These are phyloP conservation scores for Corythornis madagascariensis DNA, from an alignment of 2,113 vertebrate genomes.

Conservation along the genomic window DNA sequence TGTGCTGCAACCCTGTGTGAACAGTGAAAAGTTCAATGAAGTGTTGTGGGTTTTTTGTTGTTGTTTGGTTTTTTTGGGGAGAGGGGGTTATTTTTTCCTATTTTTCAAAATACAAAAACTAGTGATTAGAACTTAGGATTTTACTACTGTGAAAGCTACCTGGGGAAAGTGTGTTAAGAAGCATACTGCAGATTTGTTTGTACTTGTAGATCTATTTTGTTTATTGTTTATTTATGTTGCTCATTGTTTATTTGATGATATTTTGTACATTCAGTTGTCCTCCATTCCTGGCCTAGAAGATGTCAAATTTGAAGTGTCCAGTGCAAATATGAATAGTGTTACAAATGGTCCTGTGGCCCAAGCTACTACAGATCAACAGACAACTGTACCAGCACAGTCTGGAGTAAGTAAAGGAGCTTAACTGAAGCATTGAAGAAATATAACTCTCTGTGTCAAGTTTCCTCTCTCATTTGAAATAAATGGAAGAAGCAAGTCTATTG, in stretches of 20 bases:
- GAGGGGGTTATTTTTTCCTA: too few relatives aligned
- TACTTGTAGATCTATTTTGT: background rate
- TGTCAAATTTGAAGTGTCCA: constrained; percentile 83
- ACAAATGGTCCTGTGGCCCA: constrained; percentile 75
- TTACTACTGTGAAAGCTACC: background rate
- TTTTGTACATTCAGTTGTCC: constrained; percentile 82
- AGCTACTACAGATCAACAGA: constrained; percentile 62
- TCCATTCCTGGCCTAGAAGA: constrained; percentile 97
- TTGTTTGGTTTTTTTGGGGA: too few relatives aligned
- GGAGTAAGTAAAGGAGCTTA: constrained; percentile 66
- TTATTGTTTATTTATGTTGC: too few relatives aligned
- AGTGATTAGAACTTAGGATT: background rate
- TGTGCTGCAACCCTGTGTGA: background rate
- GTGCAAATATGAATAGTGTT: constrained; percentile 60
- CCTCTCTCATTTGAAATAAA: background rate
- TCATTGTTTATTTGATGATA: background rate
- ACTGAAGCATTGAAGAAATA: background rate
- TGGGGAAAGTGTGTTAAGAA: background rate
- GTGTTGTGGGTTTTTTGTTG: background rate
- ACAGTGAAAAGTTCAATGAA: background rate
- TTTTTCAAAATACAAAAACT: background rate
- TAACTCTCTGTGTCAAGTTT: background rate
- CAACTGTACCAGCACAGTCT: constrained; percentile 33
- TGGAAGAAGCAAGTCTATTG: background rate
- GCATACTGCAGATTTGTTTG: background rate